phyloP scores from a whole-genome alignment of 2,113 vertebrate genomes.

The Crotophaga sulcirostris region DNA sequence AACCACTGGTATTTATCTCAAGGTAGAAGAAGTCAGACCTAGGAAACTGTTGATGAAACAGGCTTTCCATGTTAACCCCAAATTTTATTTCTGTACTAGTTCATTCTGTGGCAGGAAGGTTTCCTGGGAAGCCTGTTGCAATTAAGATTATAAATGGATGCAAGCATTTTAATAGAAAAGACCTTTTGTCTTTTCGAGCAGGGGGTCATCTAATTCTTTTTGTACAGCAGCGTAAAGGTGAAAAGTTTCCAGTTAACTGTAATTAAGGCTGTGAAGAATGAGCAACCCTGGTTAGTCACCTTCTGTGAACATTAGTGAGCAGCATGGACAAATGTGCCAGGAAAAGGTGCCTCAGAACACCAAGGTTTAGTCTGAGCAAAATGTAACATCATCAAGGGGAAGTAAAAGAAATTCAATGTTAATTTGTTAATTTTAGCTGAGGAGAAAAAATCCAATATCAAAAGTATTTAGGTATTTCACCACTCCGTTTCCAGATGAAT shows the following conservation, averaged over 20 bases:
- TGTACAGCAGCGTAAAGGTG: neutral
- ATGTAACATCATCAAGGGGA: neutral
- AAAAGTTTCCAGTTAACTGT: neutral
- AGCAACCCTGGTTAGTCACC: neutral
- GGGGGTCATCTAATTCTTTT: neutral
- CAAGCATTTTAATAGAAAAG: neutral
- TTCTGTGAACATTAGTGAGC: neutral
- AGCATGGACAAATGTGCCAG: neutral
- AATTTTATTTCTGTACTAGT: neutral
- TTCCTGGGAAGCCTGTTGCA: slow-evolving; percentile 13
- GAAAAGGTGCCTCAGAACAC: neutral
- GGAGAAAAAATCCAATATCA: neutral
- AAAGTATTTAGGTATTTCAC: neutral
- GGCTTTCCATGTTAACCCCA: neutral
- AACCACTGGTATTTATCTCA: neutral
- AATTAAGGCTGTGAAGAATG: slow-evolving; percentile 31
- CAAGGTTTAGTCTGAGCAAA: neutral
- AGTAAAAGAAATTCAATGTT: neutral
- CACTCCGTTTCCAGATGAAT: neutral
- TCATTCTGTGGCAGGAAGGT: neutral
- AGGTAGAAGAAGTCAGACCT: neutral
- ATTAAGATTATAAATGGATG: slow-evolving; percentile 17
- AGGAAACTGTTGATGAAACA: neutral
- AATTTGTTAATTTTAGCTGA: neutral
- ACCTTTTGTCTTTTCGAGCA: neutral